These are phyloP conservation scores for Subacronicta megacephala DNA, from an alignment of 2,888 invertebrate species.

Conservation along the genomic window DNA sequence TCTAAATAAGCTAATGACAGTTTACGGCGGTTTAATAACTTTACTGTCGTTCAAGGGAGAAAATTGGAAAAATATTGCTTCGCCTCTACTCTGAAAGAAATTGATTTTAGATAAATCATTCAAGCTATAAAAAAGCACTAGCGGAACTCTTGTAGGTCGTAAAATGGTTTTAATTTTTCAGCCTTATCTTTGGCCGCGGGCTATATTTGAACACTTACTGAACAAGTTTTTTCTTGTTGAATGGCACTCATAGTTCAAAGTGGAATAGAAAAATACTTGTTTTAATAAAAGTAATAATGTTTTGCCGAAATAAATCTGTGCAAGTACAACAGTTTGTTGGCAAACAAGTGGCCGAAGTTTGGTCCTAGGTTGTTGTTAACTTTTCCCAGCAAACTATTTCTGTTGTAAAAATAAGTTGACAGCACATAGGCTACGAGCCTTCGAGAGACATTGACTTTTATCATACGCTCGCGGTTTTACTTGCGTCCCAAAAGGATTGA, in stretches of 20 bases:
- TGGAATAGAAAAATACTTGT: constrained; percentile 18
- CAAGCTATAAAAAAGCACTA: constrained; percentile 12
- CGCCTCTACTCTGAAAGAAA: constrained; percentile 14
- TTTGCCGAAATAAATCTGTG: constrained; percentile 37
- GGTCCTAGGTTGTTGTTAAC: constrained; percentile 30
- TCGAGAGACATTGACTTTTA: constrained; percentile 8
- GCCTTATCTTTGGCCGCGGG: constrained; percentile 15
- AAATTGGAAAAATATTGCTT: constrained; percentile 32
- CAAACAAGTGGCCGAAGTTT: constrained; percentile 38
- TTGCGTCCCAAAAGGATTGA: too few relatives aligned
- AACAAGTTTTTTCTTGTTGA: constrained; percentile 20
- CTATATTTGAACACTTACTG: constrained; percentile 23
- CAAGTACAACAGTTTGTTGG: constrained; percentile 36
- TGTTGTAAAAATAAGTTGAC: constrained; percentile 26
- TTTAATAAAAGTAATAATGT: constrained; percentile 38
- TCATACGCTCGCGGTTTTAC: too few relatives aligned
- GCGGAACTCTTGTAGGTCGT: constrained; percentile 14
- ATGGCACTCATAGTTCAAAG: constrained; percentile 14
- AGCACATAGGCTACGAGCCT: constrained; percentile 17
- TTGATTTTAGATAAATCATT: constrained; percentile 26
- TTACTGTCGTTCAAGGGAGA: constrained; percentile 16
- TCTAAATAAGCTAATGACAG: constrained; percentile 52
- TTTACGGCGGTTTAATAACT: constrained; percentile 38
- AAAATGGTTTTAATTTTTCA: constrained; percentile 38
- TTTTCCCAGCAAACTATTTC: constrained; percentile 41